Evolutionary conservation across 2,797 vertebrate genomes (phyloP).

Genomic region (Rachycentron canadum): DNA sequence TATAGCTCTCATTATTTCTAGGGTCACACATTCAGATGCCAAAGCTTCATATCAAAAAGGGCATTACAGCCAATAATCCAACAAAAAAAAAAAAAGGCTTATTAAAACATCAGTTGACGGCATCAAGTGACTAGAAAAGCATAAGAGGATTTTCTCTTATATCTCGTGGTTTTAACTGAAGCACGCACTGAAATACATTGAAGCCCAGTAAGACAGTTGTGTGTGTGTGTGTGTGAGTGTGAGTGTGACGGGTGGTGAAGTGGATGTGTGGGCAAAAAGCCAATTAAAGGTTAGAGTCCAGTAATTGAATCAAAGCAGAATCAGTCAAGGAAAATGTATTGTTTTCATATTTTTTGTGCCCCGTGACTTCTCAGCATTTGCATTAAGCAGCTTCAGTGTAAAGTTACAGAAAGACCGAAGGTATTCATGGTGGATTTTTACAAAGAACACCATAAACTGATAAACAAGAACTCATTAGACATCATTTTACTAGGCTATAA

Average conservation of each 20-base stretch:
- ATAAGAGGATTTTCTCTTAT: slow-evolving; percentile 57
- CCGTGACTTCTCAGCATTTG: background rate
- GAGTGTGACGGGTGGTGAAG: background rate
- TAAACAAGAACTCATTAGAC: too few species aligned
- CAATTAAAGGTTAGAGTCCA: slow-evolving; percentile 5
- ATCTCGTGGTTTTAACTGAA: slow-evolving; percentile 52
- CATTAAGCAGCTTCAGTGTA: background rate
- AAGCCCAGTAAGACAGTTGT: slow-evolving; percentile 22
- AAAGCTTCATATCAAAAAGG: slow-evolving; percentile 32
- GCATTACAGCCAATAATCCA: slow-evolving; percentile 31
- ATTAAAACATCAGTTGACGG: slow-evolving; percentile 41
- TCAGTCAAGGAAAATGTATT: slow-evolving; percentile 64
- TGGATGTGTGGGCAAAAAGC: background rate
- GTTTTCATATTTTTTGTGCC: background rate
- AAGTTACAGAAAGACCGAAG: background rate
- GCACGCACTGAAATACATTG: slow-evolving; percentile 34
- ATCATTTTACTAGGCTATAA: background rate
- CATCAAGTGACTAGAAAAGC: slow-evolving; percentile 52
- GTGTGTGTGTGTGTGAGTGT: background rate
- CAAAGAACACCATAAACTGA: background rate
- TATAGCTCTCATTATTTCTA: background rate
- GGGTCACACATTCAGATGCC: slow-evolving; percentile 15
- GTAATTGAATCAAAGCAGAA: background rate
- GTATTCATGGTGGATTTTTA: background rate
- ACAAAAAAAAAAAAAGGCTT: slow-evolving; percentile 30